These are phyloP conservation scores for Scopus umbretta DNA, from an alignment of 2,113 vertebrate species.

Conservation along the genomic window DNA sequence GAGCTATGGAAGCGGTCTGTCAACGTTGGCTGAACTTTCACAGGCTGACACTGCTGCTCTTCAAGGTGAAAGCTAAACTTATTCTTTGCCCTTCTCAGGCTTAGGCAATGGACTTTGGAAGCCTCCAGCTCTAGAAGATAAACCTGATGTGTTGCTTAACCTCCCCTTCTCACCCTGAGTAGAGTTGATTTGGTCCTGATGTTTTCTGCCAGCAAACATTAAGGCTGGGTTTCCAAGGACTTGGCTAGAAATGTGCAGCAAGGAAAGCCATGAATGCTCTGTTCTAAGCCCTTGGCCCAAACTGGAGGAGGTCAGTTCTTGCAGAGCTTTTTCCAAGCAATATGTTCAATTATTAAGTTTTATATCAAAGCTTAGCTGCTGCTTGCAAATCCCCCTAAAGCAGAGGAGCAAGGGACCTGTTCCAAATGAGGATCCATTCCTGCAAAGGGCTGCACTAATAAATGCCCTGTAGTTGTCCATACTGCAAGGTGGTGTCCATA, in stretches of 20 bases:
- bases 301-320: background rate
- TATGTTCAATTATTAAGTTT: background rate
- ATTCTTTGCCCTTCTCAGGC: background rate
- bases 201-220: background rate
- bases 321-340: background rate
- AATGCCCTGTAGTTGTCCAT: background rate
- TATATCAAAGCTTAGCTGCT: background rate
- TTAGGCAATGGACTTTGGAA: background rate
- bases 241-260: background rate
- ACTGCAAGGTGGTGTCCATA: background rate
- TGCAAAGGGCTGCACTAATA: background rate
- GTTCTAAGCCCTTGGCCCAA: background rate
- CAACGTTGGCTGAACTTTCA: background rate
- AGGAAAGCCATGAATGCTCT: background rate
- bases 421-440: background rate
- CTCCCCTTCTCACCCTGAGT: background rate
- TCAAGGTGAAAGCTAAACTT: background rate
- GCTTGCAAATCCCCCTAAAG: background rate
- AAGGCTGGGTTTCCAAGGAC: background rate
- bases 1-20: background rate
- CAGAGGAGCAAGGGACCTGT: background rate
- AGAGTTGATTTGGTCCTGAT: background rate
- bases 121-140: background rate
- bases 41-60: background rate
- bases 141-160: background rate